These are phyloP conservation scores for Phalacrocorax pelagicus DNA, from an alignment of 2,113 vertebrate genomes.

Conservation along the genomic window DNA sequence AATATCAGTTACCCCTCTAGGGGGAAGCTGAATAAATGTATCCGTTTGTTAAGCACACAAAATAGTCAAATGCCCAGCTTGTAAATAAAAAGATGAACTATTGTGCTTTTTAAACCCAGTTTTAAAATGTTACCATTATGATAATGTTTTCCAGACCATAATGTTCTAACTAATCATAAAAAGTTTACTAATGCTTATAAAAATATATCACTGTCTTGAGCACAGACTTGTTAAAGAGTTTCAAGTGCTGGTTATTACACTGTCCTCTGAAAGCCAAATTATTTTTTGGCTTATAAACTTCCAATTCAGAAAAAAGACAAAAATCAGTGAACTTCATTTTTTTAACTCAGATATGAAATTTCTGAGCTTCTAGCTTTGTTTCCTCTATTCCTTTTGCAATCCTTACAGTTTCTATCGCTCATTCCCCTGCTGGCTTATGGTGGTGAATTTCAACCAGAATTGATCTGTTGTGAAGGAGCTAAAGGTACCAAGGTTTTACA, in stretches of 20 bases:
- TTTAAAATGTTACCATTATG: neutral
- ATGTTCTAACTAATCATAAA: neutral
- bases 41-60: neutral
- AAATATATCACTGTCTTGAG: neutral
- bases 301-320: neutral
- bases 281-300: neutral
- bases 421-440: neutral
- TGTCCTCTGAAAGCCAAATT: neutral
- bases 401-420: neutral
- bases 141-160: neutral
- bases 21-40: neutral
- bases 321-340: neutral
- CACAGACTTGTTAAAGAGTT: neutral
- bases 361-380: neutral
- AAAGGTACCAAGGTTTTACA: neutral
- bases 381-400: neutral
- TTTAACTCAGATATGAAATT: neutral
- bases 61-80: neutral
- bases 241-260: neutral
- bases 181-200: neutral
- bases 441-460: neutral
- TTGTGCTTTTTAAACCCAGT: neutral
- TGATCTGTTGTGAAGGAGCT: neutral
- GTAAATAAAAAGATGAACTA: neutral
- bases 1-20: neutral